Evolutionary conservation across 1,140 invertebrate species (phyloP).

Genomic region (Scaptodrosophila lebanonensis): DNA sequence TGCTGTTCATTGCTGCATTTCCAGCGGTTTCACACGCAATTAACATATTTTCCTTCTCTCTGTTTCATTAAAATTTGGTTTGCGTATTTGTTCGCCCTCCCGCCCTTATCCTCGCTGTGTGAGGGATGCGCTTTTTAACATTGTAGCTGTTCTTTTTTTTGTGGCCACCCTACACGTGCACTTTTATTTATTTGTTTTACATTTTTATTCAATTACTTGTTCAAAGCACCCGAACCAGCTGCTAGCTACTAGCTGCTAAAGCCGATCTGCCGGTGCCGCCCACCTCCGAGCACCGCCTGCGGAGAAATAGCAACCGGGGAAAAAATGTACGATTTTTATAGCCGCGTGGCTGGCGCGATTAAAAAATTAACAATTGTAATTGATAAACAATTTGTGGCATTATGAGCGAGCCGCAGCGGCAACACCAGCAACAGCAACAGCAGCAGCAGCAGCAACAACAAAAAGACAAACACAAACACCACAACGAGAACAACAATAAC

Average conservation of each 20-base stretch:
- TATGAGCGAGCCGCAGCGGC: constrained; percentile 24
- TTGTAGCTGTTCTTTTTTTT: constrained; percentile 17
- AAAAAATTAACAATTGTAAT: constrained; percentile 69
- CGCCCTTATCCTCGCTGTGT: neutral
- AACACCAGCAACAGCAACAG: neutral
- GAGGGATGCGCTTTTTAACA: constrained; percentile 8
- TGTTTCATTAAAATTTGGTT: constrained; percentile 63
- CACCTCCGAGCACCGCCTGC: too few relatives aligned
- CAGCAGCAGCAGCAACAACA: neutral
- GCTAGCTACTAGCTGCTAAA: too few relatives aligned
- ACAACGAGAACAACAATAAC: too few relatives aligned
- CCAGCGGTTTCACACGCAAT: constrained; percentile 73
- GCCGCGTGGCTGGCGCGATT: too few relatives aligned
- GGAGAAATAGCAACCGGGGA: neutral
- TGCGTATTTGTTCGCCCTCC: neutral
- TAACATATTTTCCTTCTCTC: constrained; percentile 73
- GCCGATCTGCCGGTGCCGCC: too few relatives aligned
- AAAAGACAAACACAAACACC: constrained; percentile 6
- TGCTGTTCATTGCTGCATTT: constrained; percentile 55
- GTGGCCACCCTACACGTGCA: constrained; percentile 26
- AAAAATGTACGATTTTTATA: constrained; percentile 35
- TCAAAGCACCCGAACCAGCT: constrained; percentile 43
- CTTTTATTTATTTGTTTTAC: constrained; percentile 45
- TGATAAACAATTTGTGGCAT: constrained; percentile 66
- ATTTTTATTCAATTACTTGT: constrained; percentile 66